Base-by-base conservation (phyloP, 1,140 invertebrate genomes). In the Eurosta solidaginis region DNA sequence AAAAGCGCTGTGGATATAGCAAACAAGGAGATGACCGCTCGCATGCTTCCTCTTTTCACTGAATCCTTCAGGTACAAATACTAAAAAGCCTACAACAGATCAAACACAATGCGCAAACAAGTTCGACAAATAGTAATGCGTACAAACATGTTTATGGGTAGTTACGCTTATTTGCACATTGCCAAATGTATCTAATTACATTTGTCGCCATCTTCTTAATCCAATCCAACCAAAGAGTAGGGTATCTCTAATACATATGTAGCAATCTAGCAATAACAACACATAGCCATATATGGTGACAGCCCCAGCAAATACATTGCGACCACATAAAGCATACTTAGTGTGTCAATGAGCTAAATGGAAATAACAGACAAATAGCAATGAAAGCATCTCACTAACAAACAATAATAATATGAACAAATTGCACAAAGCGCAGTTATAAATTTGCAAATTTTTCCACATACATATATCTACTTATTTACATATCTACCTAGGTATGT, bases 111-210 rank as follows among this genome's bases (percentile, higher is more conserved):
- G 10, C 7, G 27, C 10, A 14, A 14, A 12, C 25, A 12, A 54
- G 50, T 25, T 25, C 22, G 50, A 52, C 22, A 52, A 52, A 22
- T 25, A 9, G 50, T 52, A 52, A 54, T n/a, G 25, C 22, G 22
- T 3, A 54, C n/a, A n/a, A n/a, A n/a, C n/a, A n/a, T n/a, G n/a
- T n/a, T n/a, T 25, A 25, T 25, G 50, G 12, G 27, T 25, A 54
- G 36, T 36, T 2, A 36, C 33, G 20, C 59, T 68, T 68, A 68
- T 68, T 68, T 42, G 33, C 59, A 36, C 33, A 20, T 74, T 47
- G 44, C 40, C 73, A 74, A 47, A 27, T 74, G 42, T 74, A 74
- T 74, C 73, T 74, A 74, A 74, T 74, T 74, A 74, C 73, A 74
- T 74, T 74, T 47, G 73, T 47, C 42, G 73, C 73, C 44, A 74